Base-by-base conservation (phyloP, 2,888 invertebrate species). In the Tuta absoluta region DNA sequence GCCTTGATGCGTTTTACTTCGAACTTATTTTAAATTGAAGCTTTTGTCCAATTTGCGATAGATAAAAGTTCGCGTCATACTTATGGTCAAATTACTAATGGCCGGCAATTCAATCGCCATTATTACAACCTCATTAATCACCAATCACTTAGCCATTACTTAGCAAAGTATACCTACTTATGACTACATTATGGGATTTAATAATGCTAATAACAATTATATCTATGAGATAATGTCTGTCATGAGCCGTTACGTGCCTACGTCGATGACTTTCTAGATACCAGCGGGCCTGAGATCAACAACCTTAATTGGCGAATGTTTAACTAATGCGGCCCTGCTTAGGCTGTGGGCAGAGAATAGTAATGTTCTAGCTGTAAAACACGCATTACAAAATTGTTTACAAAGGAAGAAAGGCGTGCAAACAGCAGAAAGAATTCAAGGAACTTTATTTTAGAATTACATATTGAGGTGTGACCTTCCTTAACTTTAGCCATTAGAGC, bases 261-360 rank as follows among this genome's bases (percentile, higher is more conserved):
- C 79, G 79, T 72, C 66, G 82, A 80, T 79, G 74, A 74, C 81
- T 82, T 82, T 84, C 82, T 83, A 80, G 80, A 82, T 81, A 79
- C 66, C 65, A 70, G 66, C 71, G 80, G 82, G 81, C 82, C 79
- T 77, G 74, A 71, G 71, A 79, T 77, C 79, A 71, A 58, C 64
- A 41, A 60, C 70, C 69, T 75, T 81, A 81, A 82, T 81, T 83
- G 78, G 79, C 76, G 71, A 75, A 76, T 74, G 73, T 77, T 78
- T 70, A 75, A 71, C 75, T 80, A 78, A 81, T 79, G 75, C 19
- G 10, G 56, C 56, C 56, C 14, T 17, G 56, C 24, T 33, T 24
- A 56, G 17, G 17, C 28, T n/a, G 17, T 33, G 56, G 8, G 7
- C 33, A 1, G 33, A 56, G 17, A 56, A 56, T 56, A n/a, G 24